Base-by-base conservation (phyloP, 1,140 invertebrate genomes). In the Laupala kohalensis region DNA sequence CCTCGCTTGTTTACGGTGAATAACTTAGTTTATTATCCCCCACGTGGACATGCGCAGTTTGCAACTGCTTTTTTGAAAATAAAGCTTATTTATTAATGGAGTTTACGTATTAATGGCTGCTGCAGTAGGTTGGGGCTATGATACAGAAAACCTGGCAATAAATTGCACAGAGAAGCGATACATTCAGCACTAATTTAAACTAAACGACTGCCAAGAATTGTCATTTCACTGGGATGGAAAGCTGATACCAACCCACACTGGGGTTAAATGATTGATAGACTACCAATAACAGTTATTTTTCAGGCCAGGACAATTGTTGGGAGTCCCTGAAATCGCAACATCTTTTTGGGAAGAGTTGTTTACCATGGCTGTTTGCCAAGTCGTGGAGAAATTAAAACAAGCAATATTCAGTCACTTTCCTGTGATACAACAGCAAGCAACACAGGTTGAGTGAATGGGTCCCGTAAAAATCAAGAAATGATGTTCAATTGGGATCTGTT, bases 351-450 rank as follows among this genome's bases (percentile, higher is more conserved):
- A 71, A 71, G 28, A 71, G 71, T 64, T 27, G 68, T 19, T n/a
- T n/a, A n/a, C 71, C 71, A 24, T 71, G 71, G 69, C 30, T 69
- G 63, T 71, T 64, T 65, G 62, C 27, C 67, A 70, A n/a, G 65
- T 67, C 19, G 12, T 77, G 1, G 28, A 71, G 25, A 72, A 75
- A 24, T 77, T 75, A 76, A 69, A 72, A 72, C n/a, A 24, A 25
- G 70, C 27, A 29, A 66, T 23, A 37, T 78, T 12, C 74, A 75
- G 71, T 72, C 68, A 25, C 25, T 77, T 65, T 77, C 74, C 65
- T 78, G 76, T 66, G 77, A 78, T 71, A 78, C 76, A 19, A 76
- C 76, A 72, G 70, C 76, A 62, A 67, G 64, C 15, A 78, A 77
- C 69, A 76, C 75, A 65, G 76, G 75, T 74, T 70, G 37, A 69